Percentiles rank a stretch among this genome's conserved stretches.
Conservation (phyloP, 1,140 invertebrate species). For the Hestina assimilis region DNA sequence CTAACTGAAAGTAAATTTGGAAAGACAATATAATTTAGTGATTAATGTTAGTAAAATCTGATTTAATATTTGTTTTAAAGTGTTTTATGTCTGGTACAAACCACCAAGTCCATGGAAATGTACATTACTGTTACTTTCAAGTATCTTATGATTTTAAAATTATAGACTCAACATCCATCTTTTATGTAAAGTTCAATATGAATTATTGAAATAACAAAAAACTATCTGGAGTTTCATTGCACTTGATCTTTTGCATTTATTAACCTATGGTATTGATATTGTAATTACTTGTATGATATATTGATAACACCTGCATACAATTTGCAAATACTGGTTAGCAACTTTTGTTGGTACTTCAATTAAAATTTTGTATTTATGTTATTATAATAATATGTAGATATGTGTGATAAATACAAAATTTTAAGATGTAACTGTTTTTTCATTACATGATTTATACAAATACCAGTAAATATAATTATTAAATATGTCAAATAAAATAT, state of each 20-base stretch:
- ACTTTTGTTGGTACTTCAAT: slow-evolving; percentile 75
- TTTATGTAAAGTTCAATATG: slow-evolving; percentile 63
- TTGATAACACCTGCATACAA: slow-evolving; percentile 74
- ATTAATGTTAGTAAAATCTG: slow-evolving; percentile 74
- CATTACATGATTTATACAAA: slow-evolving; percentile 63
- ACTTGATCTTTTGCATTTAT: slow-evolving; percentile 80
- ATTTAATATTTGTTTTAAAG: slow-evolving; percentile 72
- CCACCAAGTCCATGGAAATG: slow-evolving; percentile 54
- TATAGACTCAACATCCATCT: slow-evolving; percentile 53
- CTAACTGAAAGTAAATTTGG: slow-evolving; percentile 68
- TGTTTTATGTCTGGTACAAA: slow-evolving; percentile 71
- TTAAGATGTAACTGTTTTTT: slow-evolving; percentile 75
- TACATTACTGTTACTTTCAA: slow-evolving; percentile 59
- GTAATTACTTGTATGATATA: slow-evolving; percentile 80
- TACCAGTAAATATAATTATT: slow-evolving; percentile 64
- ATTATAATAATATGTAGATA: slow-evolving; percentile 78
- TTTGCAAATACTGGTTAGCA: slow-evolving; percentile 75
- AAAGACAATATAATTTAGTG: slow-evolving; percentile 77
- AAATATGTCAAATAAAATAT: slow-evolving; percentile 65
- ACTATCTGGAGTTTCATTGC: slow-evolving; percentile 72
- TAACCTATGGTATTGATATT: slow-evolving; percentile 79
- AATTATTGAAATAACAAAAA: slow-evolving; percentile 62
- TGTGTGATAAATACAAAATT: slow-evolving; percentile 80
- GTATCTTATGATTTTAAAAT: slow-evolving; percentile 55
- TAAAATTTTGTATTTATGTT: slow-evolving; percentile 81